Percentiles rank a stretch among this genome's conserved stretches.
Evolutionary conservation across 2,888 invertebrate genomes (phyloP).

Genomic region (Gymnoscelis rufifasciata): DNA sequence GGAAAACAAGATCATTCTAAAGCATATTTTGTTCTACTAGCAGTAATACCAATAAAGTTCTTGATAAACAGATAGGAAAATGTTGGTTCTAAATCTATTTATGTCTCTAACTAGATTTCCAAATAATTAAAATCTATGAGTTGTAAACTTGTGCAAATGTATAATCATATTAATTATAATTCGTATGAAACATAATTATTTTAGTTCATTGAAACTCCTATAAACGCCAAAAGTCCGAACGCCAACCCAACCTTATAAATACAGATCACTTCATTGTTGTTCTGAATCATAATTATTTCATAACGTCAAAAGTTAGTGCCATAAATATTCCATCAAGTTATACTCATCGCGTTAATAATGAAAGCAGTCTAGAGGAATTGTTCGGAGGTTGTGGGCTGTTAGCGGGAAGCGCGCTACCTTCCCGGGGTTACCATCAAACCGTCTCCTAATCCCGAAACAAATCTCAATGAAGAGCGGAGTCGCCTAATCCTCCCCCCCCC

Average conservation of each 20-base stretch:
- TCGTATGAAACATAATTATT: no score
- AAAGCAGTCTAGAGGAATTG: slow-evolving; percentile 45
- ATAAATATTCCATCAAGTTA: slow-evolving; percentile 58
- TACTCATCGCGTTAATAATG: slow-evolving; percentile 55
- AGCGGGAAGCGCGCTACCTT: slow-evolving; percentile 43
- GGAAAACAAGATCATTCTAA: no score
- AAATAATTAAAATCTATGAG: no score
- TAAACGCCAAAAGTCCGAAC: slow-evolving; percentile 6
- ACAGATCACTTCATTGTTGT: slow-evolving; percentile 36
- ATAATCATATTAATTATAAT: no score
- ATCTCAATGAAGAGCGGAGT: slow-evolving; percentile 77
- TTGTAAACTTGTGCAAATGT: no score
- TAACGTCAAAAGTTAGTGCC: slow-evolving; percentile 50
- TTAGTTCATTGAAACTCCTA: background rate
- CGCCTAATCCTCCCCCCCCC: slow-evolving; percentile 56
- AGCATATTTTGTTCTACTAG: no score
- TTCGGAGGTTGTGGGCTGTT: slow-evolving; percentile 48
- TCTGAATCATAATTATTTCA: slow-evolving; percentile 50
- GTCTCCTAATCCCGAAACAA: slow-evolving; percentile 76
- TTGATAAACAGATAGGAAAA: no score
- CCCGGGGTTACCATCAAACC: slow-evolving; percentile 68
- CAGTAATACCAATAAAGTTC: no score
- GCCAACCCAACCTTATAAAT: slow-evolving; percentile 17
- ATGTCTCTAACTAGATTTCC: no score
- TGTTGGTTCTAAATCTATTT: no score